Evolutionary conservation across 2,888 invertebrate genomes (phyloP), one percentile per base, ranked within the genome.

Genomic region (Suillia variegata): DNA sequence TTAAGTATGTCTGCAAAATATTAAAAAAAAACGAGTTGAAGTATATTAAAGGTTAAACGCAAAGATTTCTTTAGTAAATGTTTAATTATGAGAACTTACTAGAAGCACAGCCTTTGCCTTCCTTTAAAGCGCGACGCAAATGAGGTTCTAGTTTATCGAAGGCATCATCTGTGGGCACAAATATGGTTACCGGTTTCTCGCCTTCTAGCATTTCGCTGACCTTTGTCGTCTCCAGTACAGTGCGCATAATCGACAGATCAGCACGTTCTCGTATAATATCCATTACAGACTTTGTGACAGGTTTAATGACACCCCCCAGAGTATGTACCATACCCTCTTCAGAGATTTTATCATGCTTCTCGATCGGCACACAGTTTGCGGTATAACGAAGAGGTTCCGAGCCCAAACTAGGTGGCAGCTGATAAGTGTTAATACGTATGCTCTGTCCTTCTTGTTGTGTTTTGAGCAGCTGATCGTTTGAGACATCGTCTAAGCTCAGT

Each of bases 291-390:
- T 84, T 83, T 26, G 79, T 84, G 8, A 86, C 84, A 1, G 87
- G 87, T 49, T 79, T 73, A 48, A 90, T 80, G 3, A 89, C 85
- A n/a, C 85, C 83, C 50, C 86, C 85, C 15, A 89, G 81, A 1
- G 87, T 81, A 73, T 91, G 89, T 13, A 90, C 84, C 56, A 90
- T 84, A 15, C 89, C 90, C 72, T 89, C 88, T 45, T 85, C 85
- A 1, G 89, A 87, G 55, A 86, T 79, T 68, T 87, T 85, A 76
- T 91, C 88, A 24, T 84, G 80, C 61, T 85, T 85, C 33, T 82
- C 83, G 31, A 91, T 80, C 52, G 85, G 84, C 18, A 86, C 86
- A 77, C 91, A 91, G 76, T 91, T 91, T 10, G 87, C 89, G 5
- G 90, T 89, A 64, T 75, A 82, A 10, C 79, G 75, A 55, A 72